Conservation (phyloP, 2,113 vertebrate species). For the Sceloporus undulatus region DNA sequence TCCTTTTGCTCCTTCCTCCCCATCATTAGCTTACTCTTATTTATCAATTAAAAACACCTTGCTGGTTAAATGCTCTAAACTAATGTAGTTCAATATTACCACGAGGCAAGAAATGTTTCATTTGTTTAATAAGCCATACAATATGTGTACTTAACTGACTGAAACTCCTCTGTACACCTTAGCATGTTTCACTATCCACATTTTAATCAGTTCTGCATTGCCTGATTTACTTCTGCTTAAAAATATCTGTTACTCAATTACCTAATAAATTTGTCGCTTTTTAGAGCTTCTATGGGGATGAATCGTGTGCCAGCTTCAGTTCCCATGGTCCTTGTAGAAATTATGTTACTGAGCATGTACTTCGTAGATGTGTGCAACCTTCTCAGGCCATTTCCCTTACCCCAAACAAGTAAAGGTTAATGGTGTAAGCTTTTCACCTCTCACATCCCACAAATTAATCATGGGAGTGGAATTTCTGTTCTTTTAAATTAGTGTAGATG, state of each 20-base stretch:
- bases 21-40: background rate
- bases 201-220: conserved; percentile 51
- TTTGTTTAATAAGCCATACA: no score
- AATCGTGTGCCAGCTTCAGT: conserved; percentile 42
- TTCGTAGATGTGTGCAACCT: no score
- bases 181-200: conserved; percentile 47
- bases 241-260: conserved; percentile 55
- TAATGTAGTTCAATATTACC: background rate
- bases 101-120: no score
- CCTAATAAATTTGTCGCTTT: conserved; percentile 46
- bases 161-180: conserved; percentile 12
- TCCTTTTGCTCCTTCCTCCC: background rate
- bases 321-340: background rate
- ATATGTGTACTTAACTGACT: conserved; percentile 32
- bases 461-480: no score
- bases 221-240: conserved; percentile 60
- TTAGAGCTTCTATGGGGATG: conserved; percentile 45
- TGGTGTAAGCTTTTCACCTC: background rate
- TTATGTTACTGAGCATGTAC: no score
- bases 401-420: no score
- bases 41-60: background rate
- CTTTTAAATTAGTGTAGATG: no score
- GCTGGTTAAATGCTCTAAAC: background rate
- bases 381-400: no score
- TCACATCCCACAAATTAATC: no score